These are phyloP conservation scores for Apoderus coryli DNA, from an alignment of 2,888 invertebrate genomes.

Conservation along the genomic window DNA sequence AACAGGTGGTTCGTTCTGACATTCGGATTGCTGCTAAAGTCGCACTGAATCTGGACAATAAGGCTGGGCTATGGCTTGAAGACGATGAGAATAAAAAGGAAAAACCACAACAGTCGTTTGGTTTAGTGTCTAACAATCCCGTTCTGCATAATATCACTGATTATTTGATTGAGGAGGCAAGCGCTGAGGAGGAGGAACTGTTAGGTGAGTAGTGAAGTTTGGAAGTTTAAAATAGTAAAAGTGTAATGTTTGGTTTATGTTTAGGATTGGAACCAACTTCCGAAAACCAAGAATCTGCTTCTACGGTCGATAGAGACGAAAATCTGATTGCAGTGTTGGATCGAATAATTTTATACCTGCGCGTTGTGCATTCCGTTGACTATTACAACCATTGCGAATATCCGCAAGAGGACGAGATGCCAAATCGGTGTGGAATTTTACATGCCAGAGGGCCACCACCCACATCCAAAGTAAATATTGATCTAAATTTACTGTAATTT, in stretches of 20 bases:
- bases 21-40: slow-evolving; percentile 86
- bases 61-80: slow-evolving; percentile 62
- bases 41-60: slow-evolving; percentile 77
- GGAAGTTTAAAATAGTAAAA: no score
- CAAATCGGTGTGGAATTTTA: slow-evolving; percentile 95
- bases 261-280: slow-evolving; percentile 46
- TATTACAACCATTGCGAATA: slow-evolving; percentile 99
- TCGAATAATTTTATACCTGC: slow-evolving; percentile 78
- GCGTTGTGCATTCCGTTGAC: slow-evolving; percentile 96
- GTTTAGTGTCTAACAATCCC: slow-evolving; percentile 76
- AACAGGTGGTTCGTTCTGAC: slow-evolving; percentile 77
- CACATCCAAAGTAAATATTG: slow-evolving; percentile 43
- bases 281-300: slow-evolving; percentile 34
- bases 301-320: slow-evolving; percentile 53
- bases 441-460: slow-evolving; percentile 89
- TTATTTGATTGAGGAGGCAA: slow-evolving; percentile 94
- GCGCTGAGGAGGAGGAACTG: slow-evolving; percentile 93
- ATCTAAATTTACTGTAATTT: not conserved
- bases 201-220: no score
- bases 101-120: slow-evolving; percentile 37
- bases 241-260: no score
- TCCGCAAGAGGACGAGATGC: slow-evolving; percentile 99
- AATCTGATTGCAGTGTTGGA: slow-evolving; percentile 56
- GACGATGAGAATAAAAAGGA: slow-evolving; percentile 34
- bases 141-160: slow-evolving; percentile 94